Percentiles rank a stretch among this genome's conserved stretches.
phyloP scores from a whole-genome alignment of 2,113 vertebrate species.

The Sebastes fasciatus region DNA sequence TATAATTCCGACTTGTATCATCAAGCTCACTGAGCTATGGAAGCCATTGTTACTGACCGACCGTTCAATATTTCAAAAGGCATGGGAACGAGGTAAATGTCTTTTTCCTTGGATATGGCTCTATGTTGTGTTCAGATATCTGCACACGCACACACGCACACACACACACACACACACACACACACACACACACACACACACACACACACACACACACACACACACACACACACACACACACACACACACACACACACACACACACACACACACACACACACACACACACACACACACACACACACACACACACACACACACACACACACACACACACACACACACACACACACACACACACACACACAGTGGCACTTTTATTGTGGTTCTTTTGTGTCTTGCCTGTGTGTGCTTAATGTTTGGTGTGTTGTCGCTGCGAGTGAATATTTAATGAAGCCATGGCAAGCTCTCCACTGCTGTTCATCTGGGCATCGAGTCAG shows the following conservation, averaged over 20 bases:
- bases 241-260: too few species aligned
- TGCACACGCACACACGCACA: not conserved
- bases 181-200: too few species aligned
- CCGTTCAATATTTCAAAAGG: slow-evolving; percentile 69
- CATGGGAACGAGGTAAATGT: slow-evolving; percentile 51
- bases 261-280: too few species aligned
- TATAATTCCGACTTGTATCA: slow-evolving; percentile 48
- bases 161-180: too few species aligned
- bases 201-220: too few species aligned
- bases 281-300: not conserved
- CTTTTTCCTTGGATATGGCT: slow-evolving; percentile 19
- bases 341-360: too few species aligned
- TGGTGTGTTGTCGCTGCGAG: slow-evolving; percentile 67
- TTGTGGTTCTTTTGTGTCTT: slow-evolving; percentile 59
- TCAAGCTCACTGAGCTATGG: slow-evolving; percentile 44
- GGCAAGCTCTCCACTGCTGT: slow-evolving; percentile 77
- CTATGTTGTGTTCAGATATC: slow-evolving; percentile 46
- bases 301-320: too few species aligned
- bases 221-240: too few species aligned
- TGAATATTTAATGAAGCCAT: slow-evolving; percentile 81
- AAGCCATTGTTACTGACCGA: slow-evolving; percentile 46
- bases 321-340: too few species aligned
- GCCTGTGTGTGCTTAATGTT: slow-evolving; percentile 62
- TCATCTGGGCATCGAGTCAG: slow-evolving; percentile 82
- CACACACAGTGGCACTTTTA: slow-evolving; percentile 41